A percentile compares a stretch with the other conserved stretches of the same genome.
Evolutionary conservation across 2,113 vertebrate species (phyloP).

Genomic region (Ivindomyrus marchei): DNA sequence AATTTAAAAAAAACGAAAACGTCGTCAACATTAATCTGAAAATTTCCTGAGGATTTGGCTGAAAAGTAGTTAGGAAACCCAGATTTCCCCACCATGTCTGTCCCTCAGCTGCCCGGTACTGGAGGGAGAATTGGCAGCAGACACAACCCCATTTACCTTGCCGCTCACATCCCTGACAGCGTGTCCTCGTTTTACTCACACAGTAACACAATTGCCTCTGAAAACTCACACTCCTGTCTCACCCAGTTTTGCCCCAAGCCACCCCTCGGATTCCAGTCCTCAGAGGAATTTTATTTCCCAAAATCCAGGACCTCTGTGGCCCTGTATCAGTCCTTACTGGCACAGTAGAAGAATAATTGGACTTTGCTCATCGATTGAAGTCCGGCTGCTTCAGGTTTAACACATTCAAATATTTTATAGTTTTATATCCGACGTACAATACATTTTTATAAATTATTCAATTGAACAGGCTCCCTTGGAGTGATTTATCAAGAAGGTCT

Average conservation of each 20-base stretch:
- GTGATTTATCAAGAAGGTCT: background rate
- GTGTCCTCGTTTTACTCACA: background rate
- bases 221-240: background rate
- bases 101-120: background rate
- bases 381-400: background rate
- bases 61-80: background rate
- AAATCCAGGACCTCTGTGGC: background rate
- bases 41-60: background rate
- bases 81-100: background rate
- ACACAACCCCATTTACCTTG: background rate
- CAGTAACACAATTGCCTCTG: background rate
- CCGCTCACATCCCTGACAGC: background rate
- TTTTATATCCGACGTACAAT: background rate
- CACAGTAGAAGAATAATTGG: background rate
- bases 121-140: background rate
- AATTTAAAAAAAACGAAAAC: background rate
- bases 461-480: background rate
- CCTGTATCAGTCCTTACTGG: background rate
- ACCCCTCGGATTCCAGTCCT: background rate
- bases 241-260: background rate
- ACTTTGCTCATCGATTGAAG: background rate
- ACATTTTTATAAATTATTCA: background rate
- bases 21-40: background rate
- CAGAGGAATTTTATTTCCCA: background rate
- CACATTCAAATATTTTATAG: background rate